Base-by-base conservation (phyloP, 1,140 invertebrate genomes). In the Drosophila kanapiae region DNA sequence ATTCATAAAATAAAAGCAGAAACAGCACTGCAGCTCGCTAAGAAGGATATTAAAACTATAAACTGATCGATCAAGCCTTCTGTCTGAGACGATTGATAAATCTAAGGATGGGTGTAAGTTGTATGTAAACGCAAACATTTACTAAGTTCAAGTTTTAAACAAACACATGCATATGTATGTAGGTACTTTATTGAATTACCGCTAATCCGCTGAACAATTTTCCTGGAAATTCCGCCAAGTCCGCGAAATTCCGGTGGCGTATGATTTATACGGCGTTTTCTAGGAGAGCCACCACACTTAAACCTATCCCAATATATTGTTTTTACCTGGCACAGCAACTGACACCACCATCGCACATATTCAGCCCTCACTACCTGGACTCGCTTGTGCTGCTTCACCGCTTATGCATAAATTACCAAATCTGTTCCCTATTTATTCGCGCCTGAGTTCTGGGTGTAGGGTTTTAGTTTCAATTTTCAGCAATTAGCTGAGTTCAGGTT, bases 401-500 rank as follows among this genome's bases (percentile, higher is more conserved):
- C 58, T 70, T 37, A 67, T 58, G 62, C 61, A 82, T 78, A 82
- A 75, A 79, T 83, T 72, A 83, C 53, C 43, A 54, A 35, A 54
- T 35, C 29, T 40, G 35, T 48, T 61, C 23, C 58, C 75, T 65
- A 29, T 64, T 61, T 80, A 49, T 77, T 77, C 27, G 42, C 18
- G 49, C 33, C 40, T 11, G 61, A 16, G 13, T 42, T 38, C 23
- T 10, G 7, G 57, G n/a, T 53, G 59, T 43, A 31, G 27, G 43
- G 62, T 23, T 71, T 57, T 61, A 38, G 61, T 80, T 85, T 75
- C 61, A 67, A 74, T 80, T 84, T 84, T 78, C 60, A 75, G 68
- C 63, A 85, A 85, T 85, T 85, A 81, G 68, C 67, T 61, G 78
- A 63, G 72, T 80, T 85, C 67, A 80, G 29, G 43, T 70, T 80